Conservation (phyloP, 1,140 invertebrate species). For the Physella acuta region DNA sequence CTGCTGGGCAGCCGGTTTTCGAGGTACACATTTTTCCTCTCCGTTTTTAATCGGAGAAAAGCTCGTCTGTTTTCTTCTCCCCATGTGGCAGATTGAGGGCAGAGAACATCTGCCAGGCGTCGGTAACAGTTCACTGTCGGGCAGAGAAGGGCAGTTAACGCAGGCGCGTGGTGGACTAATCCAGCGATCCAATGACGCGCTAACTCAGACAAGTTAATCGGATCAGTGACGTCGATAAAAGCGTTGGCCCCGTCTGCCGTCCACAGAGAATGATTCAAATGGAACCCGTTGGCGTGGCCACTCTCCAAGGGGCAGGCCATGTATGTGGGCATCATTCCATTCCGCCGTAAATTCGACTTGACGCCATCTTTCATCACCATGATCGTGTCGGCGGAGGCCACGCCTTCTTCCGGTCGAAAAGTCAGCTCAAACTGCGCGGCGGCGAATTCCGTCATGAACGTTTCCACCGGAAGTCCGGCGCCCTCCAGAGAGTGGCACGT, state of each 20-base stretch:
- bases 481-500: conserved; percentile 7
- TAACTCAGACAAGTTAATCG: conserved; percentile 24
- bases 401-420: conserved; percentile 21
- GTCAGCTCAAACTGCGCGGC: conserved; percentile 30
- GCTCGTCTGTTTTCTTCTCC: conserved; percentile 25
- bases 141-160: conserved; percentile 31
- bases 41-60: conserved; percentile 24
- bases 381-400: conserved; percentile 11
- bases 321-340: conserved; percentile 27
- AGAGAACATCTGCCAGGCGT: conserved; percentile 23
- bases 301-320: conserved; percentile 29
- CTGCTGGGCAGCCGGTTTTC: conserved; percentile 36
- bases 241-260: conserved; percentile 20
- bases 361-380: conserved; percentile 19
- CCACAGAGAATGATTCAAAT: conserved; percentile 38
- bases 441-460: conserved; percentile 25
- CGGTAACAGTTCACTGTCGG: conserved; percentile 40
- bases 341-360: background rate
- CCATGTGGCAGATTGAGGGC: conserved; percentile 31
- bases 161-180: conserved; percentile 31
- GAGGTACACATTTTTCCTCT: conserved; percentile 28
- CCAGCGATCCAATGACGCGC: conserved; percentile 36
- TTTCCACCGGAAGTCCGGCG: conserved; percentile 23
- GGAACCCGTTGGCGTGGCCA: conserved; percentile 28
- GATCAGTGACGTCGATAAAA: conserved; percentile 26